Evolutionary conservation across 2,888 invertebrate species (phyloP), one percentile per base, ranked within the genome.

Genomic region (Pyrgus malvae): DNA sequence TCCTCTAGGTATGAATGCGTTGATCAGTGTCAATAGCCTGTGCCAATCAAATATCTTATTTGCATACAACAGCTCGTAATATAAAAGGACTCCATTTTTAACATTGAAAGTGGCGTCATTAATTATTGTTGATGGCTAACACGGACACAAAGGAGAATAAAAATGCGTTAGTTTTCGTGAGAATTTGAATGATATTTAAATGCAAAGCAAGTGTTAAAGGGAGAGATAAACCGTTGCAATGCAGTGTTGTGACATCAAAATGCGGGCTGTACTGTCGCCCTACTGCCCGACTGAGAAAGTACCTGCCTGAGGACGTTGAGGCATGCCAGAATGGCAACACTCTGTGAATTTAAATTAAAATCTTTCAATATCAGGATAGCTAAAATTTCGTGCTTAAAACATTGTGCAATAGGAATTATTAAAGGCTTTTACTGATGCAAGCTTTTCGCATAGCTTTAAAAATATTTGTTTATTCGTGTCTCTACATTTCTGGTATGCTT

Each of bases 231-330:
- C 45, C 45, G 45, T 53, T 53, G 53, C 53, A 53, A 53, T 53
- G 56, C 57, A 51, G 56, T 57, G 58, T 80, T 77, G 74, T 76
- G 66, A 78, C 73, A 80, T 78, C 72, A 72, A 71, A 76, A 82
- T 80, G 76, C 75, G 68, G 69, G 67, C 62, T 69, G 68, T 69
- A 65, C 58, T 58, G 68, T 55, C 67, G 76, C 57, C 72, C 76
- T 68, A 78, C 73, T 78, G 68, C 64, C 72, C 72, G 67, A 77
- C 66, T 72, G 61, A 73, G 67, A 66, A 74, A 68, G 62, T 68
- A 65, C 59, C 63, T 63, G 55, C 55, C 59, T 50, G 57, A 63
- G 60, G 62, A 66, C 56, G 45, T 54, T 29, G 46, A 50, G 49
- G 56, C 57, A 58, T 60, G 56, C 45, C 56, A 41, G 49, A 61